Evolutionary conservation across 2,797 vertebrate genomes (phyloP).

Genomic region (Helicolenus hilgendorfi): DNA sequence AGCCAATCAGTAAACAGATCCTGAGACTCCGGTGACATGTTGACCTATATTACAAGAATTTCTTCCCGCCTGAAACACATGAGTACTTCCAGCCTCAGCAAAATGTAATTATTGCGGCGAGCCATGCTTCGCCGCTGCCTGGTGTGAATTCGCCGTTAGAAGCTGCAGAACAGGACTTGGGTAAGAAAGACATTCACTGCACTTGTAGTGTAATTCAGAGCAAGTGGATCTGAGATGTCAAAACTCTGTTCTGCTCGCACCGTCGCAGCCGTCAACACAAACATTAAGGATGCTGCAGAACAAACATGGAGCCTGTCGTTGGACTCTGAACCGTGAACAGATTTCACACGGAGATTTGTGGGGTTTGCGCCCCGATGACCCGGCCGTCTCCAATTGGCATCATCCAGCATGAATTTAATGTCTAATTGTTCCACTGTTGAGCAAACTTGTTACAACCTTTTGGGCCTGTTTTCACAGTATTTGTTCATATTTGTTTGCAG

Average conservation of each 20-base stretch:
- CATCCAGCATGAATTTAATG: background rate
- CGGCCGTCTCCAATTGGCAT: background rate
- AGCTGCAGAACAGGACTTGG: background rate
- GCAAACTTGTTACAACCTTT: background rate
- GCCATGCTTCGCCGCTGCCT: no score
- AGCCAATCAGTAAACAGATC: background rate
- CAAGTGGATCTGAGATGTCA: background rate
- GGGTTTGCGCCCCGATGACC: background rate
- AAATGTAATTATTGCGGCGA: background rate
- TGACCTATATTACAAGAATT: no score
- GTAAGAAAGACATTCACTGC: background rate
- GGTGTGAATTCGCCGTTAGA: background rate
- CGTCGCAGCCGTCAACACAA: conserved; percentile 7
- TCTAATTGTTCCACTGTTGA: background rate
- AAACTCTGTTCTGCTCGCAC: background rate
- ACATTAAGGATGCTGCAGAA: conserved; percentile 4
- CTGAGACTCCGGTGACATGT: no score
- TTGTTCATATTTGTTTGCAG: background rate
- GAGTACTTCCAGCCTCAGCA: background rate
- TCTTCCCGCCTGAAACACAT: background rate
- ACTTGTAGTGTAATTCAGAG: background rate
- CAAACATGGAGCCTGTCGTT: conserved; percentile 28
- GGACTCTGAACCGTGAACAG: background rate
- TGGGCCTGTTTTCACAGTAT: background rate
- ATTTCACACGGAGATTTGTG: conserved; percentile 24